Percentiles rank a stretch among this genome's conserved stretches.
Evolutionary conservation across 2,797 vertebrate species (phyloP).

Genomic region (Lepilemur ruficaudatus): DNA sequence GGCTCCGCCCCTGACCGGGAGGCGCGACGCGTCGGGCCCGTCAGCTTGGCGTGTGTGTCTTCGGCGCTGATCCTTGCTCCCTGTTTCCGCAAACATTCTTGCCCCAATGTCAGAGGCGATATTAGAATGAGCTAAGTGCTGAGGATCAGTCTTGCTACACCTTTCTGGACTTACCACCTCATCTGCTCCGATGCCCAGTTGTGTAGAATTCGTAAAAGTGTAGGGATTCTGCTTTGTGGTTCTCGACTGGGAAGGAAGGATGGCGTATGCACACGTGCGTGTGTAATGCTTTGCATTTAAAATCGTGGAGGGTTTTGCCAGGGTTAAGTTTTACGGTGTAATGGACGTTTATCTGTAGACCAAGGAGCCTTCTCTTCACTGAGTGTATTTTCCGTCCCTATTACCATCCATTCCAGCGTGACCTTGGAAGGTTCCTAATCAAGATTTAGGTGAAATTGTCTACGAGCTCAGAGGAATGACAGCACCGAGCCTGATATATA

Average conservation of each 20-base stretch:
- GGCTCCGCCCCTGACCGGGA: background rate
- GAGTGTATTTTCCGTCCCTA: background rate
- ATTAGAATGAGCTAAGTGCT: background rate
- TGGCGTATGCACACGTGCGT: rapidly evolving
- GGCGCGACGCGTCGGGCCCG: rapidly evolving
- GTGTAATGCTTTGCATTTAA: background rate
- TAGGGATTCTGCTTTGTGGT: no score
- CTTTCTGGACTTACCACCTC: background rate
- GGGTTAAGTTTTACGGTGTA: background rate
- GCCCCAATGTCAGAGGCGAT: background rate
- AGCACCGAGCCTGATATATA: background rate
- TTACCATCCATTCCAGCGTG: no score
- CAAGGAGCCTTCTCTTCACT: background rate
- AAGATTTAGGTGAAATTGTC: background rate
- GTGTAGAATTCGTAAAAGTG: background rate
- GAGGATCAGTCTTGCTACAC: rapidly evolving
- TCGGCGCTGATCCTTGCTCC: rapidly evolving
- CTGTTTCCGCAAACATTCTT: rapidly evolving
- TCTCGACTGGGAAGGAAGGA: background rate
- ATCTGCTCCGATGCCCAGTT: rapidly evolving
- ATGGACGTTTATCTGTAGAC: background rate
- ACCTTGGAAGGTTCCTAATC: background rate
- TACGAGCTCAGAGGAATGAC: background rate
- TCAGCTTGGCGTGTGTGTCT: rapidly evolving
- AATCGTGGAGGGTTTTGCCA: no score